These are phyloP conservation scores for Acanthochromis polyacanthus DNA, from an alignment of 2,113 vertebrate genomes.

Conservation along the genomic window DNA sequence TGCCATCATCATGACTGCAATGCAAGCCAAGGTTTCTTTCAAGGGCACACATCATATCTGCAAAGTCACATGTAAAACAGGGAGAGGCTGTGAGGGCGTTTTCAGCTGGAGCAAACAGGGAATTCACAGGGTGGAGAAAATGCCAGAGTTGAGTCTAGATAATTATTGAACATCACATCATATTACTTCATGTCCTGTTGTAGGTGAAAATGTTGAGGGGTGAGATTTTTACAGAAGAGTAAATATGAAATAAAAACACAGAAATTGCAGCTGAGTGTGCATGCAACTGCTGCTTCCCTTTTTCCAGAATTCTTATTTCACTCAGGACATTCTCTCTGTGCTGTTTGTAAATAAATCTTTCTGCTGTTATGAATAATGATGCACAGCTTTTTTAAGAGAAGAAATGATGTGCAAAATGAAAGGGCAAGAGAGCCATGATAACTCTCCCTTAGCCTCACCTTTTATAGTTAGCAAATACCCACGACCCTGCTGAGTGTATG, in stretches of 20 bases:
- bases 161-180: not conserved
- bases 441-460: constrained; percentile 46
- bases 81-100: constrained; percentile 58
- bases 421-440: constrained; percentile 23
- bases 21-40: constrained; percentile 79
- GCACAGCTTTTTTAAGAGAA: not conserved
- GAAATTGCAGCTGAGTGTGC: not conserved
- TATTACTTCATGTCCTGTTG: not conserved
- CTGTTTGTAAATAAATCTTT: no score
- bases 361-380: not conserved
- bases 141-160: not conserved
- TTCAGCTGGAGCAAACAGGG: constrained; percentile 32
- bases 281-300: not conserved
- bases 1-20: constrained; percentile 70
- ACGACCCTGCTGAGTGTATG: constrained; percentile 61
- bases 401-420: constrained; percentile 16
- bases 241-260: not conserved
- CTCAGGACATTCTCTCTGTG: not conserved
- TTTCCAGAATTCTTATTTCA: not conserved
- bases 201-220: constrained; percentile 13
- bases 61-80: constrained; percentile 80
- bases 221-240: constrained; percentile 18
- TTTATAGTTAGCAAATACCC: constrained; percentile 80
- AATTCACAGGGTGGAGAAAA: not conserved
- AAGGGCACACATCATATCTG: constrained; percentile 83